A percentile compares a stretch with the other conserved stretches of the same genome.
Conservation (phyloP, 2,113 vertebrate genomes). For the Coryphaenoides rupestris region DNA sequence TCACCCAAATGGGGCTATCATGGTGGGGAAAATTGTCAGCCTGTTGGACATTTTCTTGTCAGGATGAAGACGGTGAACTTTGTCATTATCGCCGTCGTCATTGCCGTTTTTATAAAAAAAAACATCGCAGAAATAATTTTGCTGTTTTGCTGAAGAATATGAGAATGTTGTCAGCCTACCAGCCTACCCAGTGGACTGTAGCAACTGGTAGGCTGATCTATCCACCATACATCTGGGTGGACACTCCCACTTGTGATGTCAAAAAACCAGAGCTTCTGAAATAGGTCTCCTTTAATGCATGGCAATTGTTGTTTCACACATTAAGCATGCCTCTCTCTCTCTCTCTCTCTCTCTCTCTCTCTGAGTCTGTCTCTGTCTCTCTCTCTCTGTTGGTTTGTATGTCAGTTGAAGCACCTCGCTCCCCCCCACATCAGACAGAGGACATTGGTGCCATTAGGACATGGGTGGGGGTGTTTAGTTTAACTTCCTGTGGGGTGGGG, state of each 20-base stretch:
- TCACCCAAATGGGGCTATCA: neutral
- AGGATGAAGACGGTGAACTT: neutral
- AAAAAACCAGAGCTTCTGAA: too few species aligned
- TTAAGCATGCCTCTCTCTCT: too few species aligned
- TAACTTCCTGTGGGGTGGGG: constrained; percentile 13
- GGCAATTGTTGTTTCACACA: too few species aligned
- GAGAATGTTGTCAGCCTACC: too few species aligned
- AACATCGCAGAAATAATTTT: constrained; percentile 1
- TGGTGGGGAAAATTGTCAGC: neutral
- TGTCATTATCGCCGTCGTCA: neutral
- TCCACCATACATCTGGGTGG: too few species aligned
- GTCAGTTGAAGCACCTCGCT: neutral
- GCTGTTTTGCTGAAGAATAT: neutral
- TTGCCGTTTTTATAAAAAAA: too few species aligned
- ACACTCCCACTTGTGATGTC: too few species aligned
- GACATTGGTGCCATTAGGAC: constrained; percentile 50
- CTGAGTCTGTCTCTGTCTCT: neutral
- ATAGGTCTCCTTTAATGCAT: too few species aligned
- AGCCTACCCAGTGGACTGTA: too few species aligned
- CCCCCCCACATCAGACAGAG: constrained; percentile 33
- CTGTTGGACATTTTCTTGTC: neutral
- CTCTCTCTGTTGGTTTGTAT: neutral
- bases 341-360: too few species aligned
- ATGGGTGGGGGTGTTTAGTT: constrained; percentile 29
- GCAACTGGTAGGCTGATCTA: too few species aligned